These are phyloP conservation scores for Tyrannus savana DNA, from an alignment of 2,113 vertebrate species.

Conservation along the genomic window DNA sequence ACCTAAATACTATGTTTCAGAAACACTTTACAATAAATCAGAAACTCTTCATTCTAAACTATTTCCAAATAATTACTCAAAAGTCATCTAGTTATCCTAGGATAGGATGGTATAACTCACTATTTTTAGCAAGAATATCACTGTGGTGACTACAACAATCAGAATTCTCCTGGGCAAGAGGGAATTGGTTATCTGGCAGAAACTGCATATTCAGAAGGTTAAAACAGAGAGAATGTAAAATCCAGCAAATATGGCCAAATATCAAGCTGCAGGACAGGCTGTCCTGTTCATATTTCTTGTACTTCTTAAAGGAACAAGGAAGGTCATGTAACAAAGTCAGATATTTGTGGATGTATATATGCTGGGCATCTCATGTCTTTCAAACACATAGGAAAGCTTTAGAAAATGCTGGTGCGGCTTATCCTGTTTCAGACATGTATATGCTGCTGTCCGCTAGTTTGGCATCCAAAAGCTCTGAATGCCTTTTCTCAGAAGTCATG, in stretches of 20 bases:
- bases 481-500: not conserved
- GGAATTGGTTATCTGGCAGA: not conserved
- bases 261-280: not conserved
- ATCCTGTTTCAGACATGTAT: not conserved
- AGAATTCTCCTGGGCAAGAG: not conserved
- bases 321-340: not conserved
- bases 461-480: not conserved
- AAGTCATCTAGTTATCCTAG: not conserved
- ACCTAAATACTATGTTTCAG: slow-evolving; percentile 16
- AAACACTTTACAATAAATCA: slow-evolving; percentile 16
- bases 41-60: not conserved
- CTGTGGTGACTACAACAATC: not conserved
- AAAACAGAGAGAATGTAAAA: not conserved
- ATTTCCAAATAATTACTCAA: not conserved
- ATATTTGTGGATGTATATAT: not conserved
- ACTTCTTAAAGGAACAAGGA: not conserved
- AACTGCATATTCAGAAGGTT: not conserved
- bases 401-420: not conserved
- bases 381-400: not conserved
- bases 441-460: not conserved
- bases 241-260: not conserved
- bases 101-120: not conserved
- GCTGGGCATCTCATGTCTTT: not conserved
- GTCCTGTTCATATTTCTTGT: not conserved
- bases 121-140: not conserved